These are phyloP conservation scores for Oryctes rhinoceros DNA, from an alignment of 1,140 invertebrate genomes.

Conservation along the genomic window DNA sequence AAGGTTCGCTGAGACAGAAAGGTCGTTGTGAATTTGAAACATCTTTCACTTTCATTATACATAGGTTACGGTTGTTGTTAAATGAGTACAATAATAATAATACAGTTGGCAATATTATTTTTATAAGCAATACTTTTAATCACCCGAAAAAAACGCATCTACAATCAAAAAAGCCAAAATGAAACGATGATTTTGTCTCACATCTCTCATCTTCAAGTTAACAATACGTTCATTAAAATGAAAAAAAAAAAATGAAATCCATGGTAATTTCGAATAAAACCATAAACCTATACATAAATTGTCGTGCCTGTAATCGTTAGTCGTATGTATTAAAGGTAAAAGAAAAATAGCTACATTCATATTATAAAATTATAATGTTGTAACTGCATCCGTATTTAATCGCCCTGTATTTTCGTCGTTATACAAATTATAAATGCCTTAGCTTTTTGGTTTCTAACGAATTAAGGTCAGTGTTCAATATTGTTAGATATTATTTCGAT, in stretches of 20 bases:
- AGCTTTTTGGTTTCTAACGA: not conserved
- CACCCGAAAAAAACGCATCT: not conserved
- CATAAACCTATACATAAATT: slow-evolving; percentile 4
- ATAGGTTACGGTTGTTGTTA: not conserved
- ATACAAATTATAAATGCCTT: not conserved
- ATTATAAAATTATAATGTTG: slow-evolving; percentile 5
- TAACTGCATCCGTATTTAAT: not conserved
- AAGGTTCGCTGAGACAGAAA: slow-evolving; percentile 5
- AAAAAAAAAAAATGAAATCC: no score
- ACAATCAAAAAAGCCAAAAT: not conserved
- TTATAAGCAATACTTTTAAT: not conserved
- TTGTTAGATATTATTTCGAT: slow-evolving; percentile 15
- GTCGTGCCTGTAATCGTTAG: slow-evolving; percentile 31
- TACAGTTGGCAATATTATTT: slow-evolving; percentile 5
- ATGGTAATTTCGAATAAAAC: no score
- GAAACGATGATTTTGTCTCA: slow-evolving; percentile 32
- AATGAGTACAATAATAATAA: slow-evolving; percentile 3
- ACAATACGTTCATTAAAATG: no score
- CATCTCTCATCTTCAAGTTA: not conserved
- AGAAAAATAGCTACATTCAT: no score
- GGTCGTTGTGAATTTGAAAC: not conserved
- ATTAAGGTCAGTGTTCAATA: slow-evolving; percentile 4
- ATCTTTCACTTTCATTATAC: not conserved
- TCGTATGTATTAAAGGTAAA: not conserved
- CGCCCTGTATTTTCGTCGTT: not conserved